Evolutionary conservation across 2,797 vertebrate species (phyloP).

Genomic region (Gallinago nigripennis): DNA sequence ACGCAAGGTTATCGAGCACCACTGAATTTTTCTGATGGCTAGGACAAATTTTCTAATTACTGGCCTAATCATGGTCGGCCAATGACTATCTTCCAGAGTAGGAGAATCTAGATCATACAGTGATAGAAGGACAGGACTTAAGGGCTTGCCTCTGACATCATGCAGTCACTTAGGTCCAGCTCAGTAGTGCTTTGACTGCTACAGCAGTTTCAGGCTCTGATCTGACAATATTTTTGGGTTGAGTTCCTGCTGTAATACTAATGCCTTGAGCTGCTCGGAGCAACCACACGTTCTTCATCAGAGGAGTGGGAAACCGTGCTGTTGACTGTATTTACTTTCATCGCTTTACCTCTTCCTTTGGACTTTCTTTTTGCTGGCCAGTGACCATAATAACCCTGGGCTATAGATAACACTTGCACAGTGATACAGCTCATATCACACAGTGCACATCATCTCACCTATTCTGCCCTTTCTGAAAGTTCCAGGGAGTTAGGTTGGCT

Average conservation of each 20-base stretch:
- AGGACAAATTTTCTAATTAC: not conserved
- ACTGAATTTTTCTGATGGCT: not conserved
- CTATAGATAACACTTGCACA: not conserved
- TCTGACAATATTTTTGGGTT: not conserved
- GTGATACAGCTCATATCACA: not conserved
- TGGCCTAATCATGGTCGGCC: accelerated
- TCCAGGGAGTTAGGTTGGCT: not conserved
- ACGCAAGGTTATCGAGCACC: not conserved
- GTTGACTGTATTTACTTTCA: not conserved
- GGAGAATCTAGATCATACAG: not conserved
- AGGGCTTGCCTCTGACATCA: not conserved
- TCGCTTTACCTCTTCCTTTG: not conserved
- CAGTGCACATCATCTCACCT: not conserved
- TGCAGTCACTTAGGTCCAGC: not conserved
- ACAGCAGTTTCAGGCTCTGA: not conserved
- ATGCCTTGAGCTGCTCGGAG: not conserved
- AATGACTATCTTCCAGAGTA: not conserved
- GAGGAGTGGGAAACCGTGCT: not conserved
- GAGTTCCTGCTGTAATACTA: not conserved
- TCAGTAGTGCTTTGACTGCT: not conserved
- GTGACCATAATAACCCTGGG: not conserved
- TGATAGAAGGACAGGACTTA: not conserved
- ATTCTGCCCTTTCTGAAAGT: not conserved
- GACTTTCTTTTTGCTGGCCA: not conserved
- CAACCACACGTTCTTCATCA: not conserved